These are phyloP conservation scores for Sinopyrophorus schimmeli DNA, from an alignment of 2,888 invertebrate species.

Conservation along the genomic window DNA sequence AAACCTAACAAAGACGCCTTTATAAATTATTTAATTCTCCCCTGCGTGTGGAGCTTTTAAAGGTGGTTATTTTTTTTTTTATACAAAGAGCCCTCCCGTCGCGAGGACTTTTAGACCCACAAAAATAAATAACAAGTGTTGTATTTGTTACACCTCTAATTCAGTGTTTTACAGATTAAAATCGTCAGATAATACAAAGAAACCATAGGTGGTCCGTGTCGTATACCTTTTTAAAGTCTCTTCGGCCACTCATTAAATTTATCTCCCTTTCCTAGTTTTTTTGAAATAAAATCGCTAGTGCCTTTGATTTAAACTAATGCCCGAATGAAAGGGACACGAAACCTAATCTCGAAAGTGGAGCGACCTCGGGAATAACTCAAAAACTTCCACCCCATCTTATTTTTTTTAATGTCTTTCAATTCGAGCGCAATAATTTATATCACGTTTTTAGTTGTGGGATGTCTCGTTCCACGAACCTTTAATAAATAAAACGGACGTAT, in stretches of 20 bases:
- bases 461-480: conserved; percentile 7
- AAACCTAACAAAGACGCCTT: no score
- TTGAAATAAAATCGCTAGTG: conserved; percentile 10
- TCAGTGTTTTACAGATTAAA: conserved; percentile 34
- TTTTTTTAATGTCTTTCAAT: conserved; percentile 5
- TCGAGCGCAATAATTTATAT: conserved; percentile 2
- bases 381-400: not conserved
- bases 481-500: conserved; percentile 24
- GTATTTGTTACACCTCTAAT: conserved; percentile 30
- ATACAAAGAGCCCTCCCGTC: conserved; percentile 17
- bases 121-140: conserved; percentile 23
- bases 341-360: no score
- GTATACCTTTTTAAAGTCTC: conserved; percentile 26
- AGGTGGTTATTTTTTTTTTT: no score
- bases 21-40: no score
- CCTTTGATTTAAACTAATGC: no score
- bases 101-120: conserved; percentile 4
- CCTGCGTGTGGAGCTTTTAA: no score
- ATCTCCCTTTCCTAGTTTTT: no score
- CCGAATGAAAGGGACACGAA: no score
- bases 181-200: conserved; percentile 30
- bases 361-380: no score
- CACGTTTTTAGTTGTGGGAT: conserved; percentile 6
- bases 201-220: conserved; percentile 32
- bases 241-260: conserved; percentile 23